Evolutionary conservation across 2,113 vertebrate species (phyloP), one percentile per base, ranked within the genome.

Genomic region (Strix aluco): DNA sequence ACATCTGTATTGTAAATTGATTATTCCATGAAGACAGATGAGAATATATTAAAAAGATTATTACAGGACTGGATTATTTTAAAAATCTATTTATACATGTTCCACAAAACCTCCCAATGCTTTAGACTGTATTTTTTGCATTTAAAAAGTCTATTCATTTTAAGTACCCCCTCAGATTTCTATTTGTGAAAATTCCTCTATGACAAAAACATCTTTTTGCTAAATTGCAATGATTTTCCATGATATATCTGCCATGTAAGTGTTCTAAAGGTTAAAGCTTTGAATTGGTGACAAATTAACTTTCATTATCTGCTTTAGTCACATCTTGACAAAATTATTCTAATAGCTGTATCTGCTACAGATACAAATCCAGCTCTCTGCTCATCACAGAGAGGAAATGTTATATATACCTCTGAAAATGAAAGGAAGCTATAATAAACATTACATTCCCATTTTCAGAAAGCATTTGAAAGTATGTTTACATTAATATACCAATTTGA

Each of bases 401-500:
- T 27, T 91, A 32, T 6, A 23, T 20, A 52, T 19, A 58, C 84
- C 32, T 90, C 36, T 75, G 86, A 82, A 44, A 61, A 89, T 34
- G 46, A 61, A 95, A 52, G 70, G 61, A 86, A 94, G 90, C 65
- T 82, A 19, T 58, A 83, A 52, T 49, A 93, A 96, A 73, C 22
- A n/a, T 17, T 49, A 5, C 61, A 8, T 30, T 86, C 89, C 67
- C 27, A 15, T 86, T 86, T 80, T 51, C 75, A 74, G 86, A 32
- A 67, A 93, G 65, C 84, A 52, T 90, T 92, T 89, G 67, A 51
- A 92, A 92, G 27, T 96, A 81, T 98, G 93, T 97, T 97, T 97
- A 92, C 92, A 81, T 96, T 88, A 75, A 44, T 94, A 84, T 78
- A 86, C 92, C 88, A 67, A 86, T 95, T 97, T 88, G 94, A 97